phyloP scores from a whole-genome alignment of 2,797 vertebrate species.

The Trachurus trachurus region DNA sequence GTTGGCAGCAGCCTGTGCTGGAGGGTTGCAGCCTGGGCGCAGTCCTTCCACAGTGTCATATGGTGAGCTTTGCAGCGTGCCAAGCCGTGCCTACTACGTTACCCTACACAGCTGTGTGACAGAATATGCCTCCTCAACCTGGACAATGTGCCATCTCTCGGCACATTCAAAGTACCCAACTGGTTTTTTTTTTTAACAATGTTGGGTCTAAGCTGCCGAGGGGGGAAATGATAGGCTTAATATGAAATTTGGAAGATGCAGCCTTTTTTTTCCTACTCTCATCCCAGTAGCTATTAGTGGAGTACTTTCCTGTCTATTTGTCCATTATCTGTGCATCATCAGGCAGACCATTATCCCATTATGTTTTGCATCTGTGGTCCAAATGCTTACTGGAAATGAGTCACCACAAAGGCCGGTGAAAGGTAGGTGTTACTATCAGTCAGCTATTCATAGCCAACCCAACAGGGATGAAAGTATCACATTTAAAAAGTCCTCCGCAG shows the following conservation, averaged over 20 bases:
- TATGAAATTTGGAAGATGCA: conserved; percentile 73
- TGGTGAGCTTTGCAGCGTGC: conserved; percentile 71
- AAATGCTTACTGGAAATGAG: conserved; percentile 84
- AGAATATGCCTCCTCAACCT: conserved; percentile 56
- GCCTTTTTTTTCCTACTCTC: conserved; percentile 44
- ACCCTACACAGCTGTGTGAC: conserved; percentile 75
- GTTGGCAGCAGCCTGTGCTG: conserved; percentile 78
- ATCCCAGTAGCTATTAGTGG: conserved; percentile 75
- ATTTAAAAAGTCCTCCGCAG: conserved; percentile 72
- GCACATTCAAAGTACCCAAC: conserved; percentile 60
- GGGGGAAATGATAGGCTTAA: conserved; percentile 64
- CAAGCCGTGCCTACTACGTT: conserved; percentile 66
- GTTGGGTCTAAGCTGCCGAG: conserved; percentile 56
- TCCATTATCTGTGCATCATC: conserved; percentile 84
- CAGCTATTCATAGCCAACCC: conserved; percentile 79
- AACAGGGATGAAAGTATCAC: conserved; percentile 75
- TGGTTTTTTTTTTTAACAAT: conserved; percentile 49
- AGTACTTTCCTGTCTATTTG: conserved; percentile 82
- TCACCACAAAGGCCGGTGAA: conserved; percentile 76
- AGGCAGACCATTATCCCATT: conserved; percentile 84
- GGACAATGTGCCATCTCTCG: conserved; percentile 53
- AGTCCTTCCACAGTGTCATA: conserved; percentile 77
- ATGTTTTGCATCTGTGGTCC: conserved; percentile 83
- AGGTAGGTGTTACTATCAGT: conserved; percentile 81
- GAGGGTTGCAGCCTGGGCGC: conserved; percentile 72